These are phyloP conservation scores for Hypsibius dujardini DNA, from an alignment of 1,140 invertebrate species.

Conservation along the genomic window DNA sequence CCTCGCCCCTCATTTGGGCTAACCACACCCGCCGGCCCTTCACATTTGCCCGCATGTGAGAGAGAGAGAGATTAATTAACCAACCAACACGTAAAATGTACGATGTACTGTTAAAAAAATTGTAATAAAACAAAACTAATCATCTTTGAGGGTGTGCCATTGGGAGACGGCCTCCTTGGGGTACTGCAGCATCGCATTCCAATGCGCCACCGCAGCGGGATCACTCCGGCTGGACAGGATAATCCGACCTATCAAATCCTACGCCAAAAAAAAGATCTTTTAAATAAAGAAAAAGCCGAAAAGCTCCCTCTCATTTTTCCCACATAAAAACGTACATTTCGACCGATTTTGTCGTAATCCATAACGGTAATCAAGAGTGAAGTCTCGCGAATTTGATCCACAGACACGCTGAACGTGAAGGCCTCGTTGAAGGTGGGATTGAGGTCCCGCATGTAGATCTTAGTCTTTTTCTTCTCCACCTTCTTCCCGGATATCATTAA, in stretches of 20 bases:
- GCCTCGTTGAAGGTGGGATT: constrained; percentile 83
- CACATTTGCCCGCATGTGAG: too few relatives aligned
- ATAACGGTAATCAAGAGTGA: constrained; percentile 78
- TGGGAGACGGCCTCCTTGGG: constrained; percentile 4
- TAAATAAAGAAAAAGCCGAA: neutral
- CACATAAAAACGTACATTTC: constrained; percentile 39
- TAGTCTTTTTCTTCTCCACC: constrained; percentile 85
- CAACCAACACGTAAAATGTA: too few relatives aligned
- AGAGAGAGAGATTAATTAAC: too few relatives aligned
- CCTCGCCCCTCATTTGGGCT: too few relatives aligned
- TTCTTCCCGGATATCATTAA: constrained; percentile 79
- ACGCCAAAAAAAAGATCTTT: neutral
- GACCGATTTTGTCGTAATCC: constrained; percentile 81
- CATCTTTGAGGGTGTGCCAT: constrained; percentile 9
- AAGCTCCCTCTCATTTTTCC: neutral
- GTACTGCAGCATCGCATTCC: constrained; percentile 5
- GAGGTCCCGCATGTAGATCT: constrained; percentile 75
- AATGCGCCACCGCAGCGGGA: neutral
- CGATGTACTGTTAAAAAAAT: neutral
- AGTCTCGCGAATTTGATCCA: constrained; percentile 81
- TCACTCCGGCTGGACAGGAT: neutral
- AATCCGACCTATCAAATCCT: constrained; percentile 1
- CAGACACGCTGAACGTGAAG: constrained; percentile 76
- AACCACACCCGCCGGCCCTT: too few relatives aligned
- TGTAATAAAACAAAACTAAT: neutral